phyloP scores from a whole-genome alignment of 2,888 invertebrate genomes.

The Latrodectus hesperus region DNA sequence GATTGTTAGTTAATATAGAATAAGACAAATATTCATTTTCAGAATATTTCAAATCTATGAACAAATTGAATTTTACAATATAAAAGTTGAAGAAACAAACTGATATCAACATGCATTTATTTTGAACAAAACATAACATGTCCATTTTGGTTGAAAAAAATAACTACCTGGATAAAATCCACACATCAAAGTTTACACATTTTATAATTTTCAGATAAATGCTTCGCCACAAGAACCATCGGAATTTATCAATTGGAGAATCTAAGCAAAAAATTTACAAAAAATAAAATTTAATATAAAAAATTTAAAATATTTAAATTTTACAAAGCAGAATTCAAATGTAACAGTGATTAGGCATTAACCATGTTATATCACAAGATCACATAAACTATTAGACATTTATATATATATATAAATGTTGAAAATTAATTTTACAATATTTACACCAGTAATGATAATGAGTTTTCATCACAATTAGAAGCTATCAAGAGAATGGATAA shows the following conservation, averaged over 20 bases:
- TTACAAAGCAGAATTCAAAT: not conserved
- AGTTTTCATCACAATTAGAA: too few species aligned
- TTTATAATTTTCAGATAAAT: constrained; percentile 43
- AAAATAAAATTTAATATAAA: not conserved
- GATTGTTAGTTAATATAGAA: not conserved
- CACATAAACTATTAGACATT: not conserved
- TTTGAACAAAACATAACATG: too few species aligned
- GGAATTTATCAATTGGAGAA: constrained; percentile 20
- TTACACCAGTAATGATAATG: too few species aligned
- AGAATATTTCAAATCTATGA: not conserved
- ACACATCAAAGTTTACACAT: constrained; percentile 45
- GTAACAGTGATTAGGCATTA: not conserved
- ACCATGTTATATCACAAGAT: not conserved
- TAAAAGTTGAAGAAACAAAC: not conserved
- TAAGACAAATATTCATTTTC: not conserved
- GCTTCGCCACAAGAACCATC: constrained; percentile 47
- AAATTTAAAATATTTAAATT: not conserved
- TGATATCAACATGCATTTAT: not conserved
- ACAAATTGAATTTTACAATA: not conserved
- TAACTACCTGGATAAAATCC: constrained; percentile 54
- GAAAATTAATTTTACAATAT: not conserved
- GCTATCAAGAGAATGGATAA: too few species aligned
- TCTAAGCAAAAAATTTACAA: constrained; percentile 7
- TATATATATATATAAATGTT: not conserved
- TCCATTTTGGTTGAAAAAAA: not conserved